Evolutionary conservation across 2,888 invertebrate genomes (phyloP), one percentile per base, ranked within the genome.

Genomic region (Venusia cambrica): DNA sequence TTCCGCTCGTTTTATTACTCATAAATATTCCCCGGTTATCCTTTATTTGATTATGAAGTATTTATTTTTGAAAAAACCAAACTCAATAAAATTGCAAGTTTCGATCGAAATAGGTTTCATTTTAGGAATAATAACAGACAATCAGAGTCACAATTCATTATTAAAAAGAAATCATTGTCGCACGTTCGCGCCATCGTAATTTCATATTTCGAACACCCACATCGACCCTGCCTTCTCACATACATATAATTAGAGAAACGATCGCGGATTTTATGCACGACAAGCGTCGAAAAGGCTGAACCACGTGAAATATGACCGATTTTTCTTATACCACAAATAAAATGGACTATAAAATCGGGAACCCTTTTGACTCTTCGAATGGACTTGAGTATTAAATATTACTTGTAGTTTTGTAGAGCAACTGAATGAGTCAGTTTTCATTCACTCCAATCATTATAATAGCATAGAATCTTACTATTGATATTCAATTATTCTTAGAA

Each of bases 181-280:
- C 78, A 72, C 72, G 72, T 83, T 81, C 75, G 76, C 79, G 71
- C 78, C 72, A 72, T 75, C 70, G 58, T 79, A 80, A 81, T 83
- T 81, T 79, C 69, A 72, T 70, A 77, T 77, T 78, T 78, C 69
- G 85, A 84, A 85, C 85, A 85, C 85, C 85, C 85, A 87, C 85
- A 77, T 67, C 67, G 85, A 58, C 66, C 66, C 70, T 69, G 72
- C 73, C 73, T 69, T 63, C 72, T 59, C 60, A 56, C 67, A 63
- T 56, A 77, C 73, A 65, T 84, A 83, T 83, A 84, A 85, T 84
- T 84, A 84, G 79, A 74, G 76, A 73, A 78, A 75, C 71, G 83
- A 79, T 78, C 80, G 66, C 63, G 63, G 72, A 75, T 57, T 80
- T 79, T 75, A 76, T 73, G 71, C 77, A 62, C 73, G 81, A 81